A percentile compares a stretch with the other conserved stretches of the same genome.
Evolutionary conservation across 2,888 invertebrate genomes (phyloP).

Genomic region (Sarcophaga rosellei): DNA sequence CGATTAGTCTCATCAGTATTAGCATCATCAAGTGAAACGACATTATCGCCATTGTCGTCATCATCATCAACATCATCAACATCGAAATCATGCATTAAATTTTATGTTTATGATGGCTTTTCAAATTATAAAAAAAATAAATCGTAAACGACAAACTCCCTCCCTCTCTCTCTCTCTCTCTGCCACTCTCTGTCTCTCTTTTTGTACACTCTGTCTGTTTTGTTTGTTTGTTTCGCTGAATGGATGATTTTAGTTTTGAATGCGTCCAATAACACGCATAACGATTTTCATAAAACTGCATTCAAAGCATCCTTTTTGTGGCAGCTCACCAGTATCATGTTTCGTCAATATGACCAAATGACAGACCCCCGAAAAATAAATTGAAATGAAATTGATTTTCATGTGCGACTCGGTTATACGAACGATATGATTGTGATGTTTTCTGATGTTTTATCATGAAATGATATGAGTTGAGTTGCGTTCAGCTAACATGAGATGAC

Average conservation of each 20-base stretch:
- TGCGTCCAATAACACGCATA: slow-evolving; percentile 62
- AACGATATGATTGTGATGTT: slow-evolving; percentile 18
- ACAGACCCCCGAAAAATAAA: neutral
- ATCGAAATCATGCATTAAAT: slow-evolving; percentile 40
- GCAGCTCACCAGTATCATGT: slow-evolving; percentile 14
- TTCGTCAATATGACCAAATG: slow-evolving; percentile 22
- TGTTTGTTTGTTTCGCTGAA: slow-evolving; percentile 47
- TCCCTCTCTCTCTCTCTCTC: neutral
- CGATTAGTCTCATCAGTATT: neutral
- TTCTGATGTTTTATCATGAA: slow-evolving; percentile 19
- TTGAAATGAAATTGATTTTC: slow-evolving; percentile 43
- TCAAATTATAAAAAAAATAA: slow-evolving; percentile 38
- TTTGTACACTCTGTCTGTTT: too few species aligned
- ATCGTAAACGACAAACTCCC: neutral
- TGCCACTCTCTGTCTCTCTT: neutral
- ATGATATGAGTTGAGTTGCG: too few species aligned
- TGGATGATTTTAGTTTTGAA: slow-evolving; percentile 47
- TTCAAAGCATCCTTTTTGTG: slow-evolving; percentile 19
- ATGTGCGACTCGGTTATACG: neutral
- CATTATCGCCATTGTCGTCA: neutral
- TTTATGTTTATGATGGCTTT: slow-evolving; percentile 55
- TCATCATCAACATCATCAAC: neutral
- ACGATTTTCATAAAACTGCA: slow-evolving; percentile 62
- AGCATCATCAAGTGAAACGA: neutral
- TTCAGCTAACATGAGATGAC: too few species aligned